Evolutionary conservation across 2,113 vertebrate genomes (phyloP), one percentile per base, ranked within the genome.

Genomic region (Dromas ardeola): DNA sequence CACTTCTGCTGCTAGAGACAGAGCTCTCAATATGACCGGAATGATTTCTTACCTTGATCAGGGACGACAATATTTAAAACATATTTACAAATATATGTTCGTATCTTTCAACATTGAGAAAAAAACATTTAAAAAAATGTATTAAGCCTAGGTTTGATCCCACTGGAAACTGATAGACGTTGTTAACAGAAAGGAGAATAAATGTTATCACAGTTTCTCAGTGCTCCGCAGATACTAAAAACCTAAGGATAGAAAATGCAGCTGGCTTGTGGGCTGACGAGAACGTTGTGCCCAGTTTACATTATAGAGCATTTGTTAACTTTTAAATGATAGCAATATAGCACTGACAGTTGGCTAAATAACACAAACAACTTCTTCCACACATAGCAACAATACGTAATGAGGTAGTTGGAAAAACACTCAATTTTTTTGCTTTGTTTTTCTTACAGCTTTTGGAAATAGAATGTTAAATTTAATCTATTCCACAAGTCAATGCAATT

Each of bases 291-390:
- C 58, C 80, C 47, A 70, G 76, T 96, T 95, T 88, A 78, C 30
- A 38, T 79, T 70, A 63, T 8, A 70, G 55, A 94, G n/a, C 42
- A 74, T 92, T 97, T 90, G 42, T 78, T 93, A 82, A 67, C 62
- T 90, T 88, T 81, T 83, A 88, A 93, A 80, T 94, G 7, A 85
- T 74, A 78, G 29, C 29, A 92, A 81, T 90, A 86, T 55, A 95
- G 21, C 38, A 40, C 17, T 70, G 85, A 77, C 42, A 94, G 53
- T 91, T 88, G 79, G 53, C 42, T 96, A 93, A 96, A 93, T 90
- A 90, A 40, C n/a, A 90, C 40, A 88, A 94, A 73, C 34, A 83
- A 47, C 29, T n/a, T 94, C 29, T 95, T 93, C 36, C 55, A 90
- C 42, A 85, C 49, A 70, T 49, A 69, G 53, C 61, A 92, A 73